Conservation (phyloP, 1,140 invertebrate genomes). For the Harlomillsia oculata region DNA sequence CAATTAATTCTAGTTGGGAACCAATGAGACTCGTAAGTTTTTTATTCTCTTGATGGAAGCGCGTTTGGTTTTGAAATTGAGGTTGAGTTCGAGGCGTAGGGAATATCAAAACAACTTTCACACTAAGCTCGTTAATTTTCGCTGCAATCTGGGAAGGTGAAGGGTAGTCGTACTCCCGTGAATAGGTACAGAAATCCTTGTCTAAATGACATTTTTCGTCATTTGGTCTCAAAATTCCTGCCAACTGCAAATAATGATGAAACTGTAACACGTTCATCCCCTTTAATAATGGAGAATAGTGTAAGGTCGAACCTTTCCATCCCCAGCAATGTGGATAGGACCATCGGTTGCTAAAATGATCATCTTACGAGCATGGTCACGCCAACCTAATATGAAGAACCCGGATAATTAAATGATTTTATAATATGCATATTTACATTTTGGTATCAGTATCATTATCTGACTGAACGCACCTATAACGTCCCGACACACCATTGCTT, state of each 20-base stretch:
- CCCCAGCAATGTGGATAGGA: constrained; percentile 53
- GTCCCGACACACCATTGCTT: constrained; percentile 52
- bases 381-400: constrained; percentile 36
- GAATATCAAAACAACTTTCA: constrained; percentile 17
- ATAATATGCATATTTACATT: background rate
- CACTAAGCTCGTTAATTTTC: constrained; percentile 25
- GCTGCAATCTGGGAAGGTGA: constrained; percentile 49
- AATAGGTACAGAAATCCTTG: constrained; percentile 66
- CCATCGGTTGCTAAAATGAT: constrained; percentile 54
- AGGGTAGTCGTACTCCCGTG: constrained; percentile 57
- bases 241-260: constrained; percentile 91
- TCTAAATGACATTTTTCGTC: constrained; percentile 80
- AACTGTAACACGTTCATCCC: constrained; percentile 36
- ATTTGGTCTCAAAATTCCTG: constrained; percentile 88
- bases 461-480: constrained; percentile 3
- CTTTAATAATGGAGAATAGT: background rate
- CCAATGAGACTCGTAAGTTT: too few relatives aligned
- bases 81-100: constrained; percentile 55
- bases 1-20: constrained; percentile 69
- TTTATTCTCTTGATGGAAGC: too few relatives aligned
- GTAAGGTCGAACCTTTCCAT: constrained; percentile 48
- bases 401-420: background rate
- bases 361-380: constrained; percentile 48
- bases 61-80: too few relatives aligned
- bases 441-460: background rate